Evolutionary conservation across 1,140 invertebrate species (phyloP), one percentile per base, ranked within the genome.

Genomic region (Hylaeus anthracinus): DNA sequence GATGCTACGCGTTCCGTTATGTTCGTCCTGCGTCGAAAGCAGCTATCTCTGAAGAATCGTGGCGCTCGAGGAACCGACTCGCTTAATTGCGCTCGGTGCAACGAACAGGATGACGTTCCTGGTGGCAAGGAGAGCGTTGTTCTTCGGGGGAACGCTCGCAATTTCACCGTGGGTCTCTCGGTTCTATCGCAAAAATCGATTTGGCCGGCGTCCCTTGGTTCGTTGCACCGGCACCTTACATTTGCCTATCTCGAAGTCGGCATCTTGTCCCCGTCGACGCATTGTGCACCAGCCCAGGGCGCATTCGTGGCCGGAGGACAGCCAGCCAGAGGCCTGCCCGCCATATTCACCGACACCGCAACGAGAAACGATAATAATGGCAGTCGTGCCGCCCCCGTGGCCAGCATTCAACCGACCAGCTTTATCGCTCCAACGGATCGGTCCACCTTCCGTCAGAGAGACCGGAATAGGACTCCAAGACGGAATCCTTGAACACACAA

Each of bases 211-310:
- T 75, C 78, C 72, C 72, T 80, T 61, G 72, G 71, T 74, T 73
- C 70, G 71, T 79, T 79, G 77, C 70, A 79, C 70, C 77, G 71
- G 70, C 77, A 79, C 77, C 77, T 79, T 80, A 61, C 72, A 80
- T 80, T 80, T 80, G 79, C 79, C 79, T 80, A 80, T 80, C 79
- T 80, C 15, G 63, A 80, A 69, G 79, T 80, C 79, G 71, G 60
- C 75, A 79, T 79, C 76, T 71, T 63, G 79, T 74, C 79, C 83
- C 56, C 63, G 77, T 37, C 65, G 70, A 73, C 61, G 79, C 77
- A 78, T 85, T 83, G 69, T 76, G 56, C 80, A 78, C 78, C 64
- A 78, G 74, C 37, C 60, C 69, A 70, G 70, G 60, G 61, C 65
- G 70, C 77, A 79, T 79, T 72, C 48, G 70, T 72, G 77, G 75